Evolutionary conservation across 2,888 invertebrate genomes (phyloP), one percentile per base, ranked within the genome.

Genomic region (Choristoneura rosaceana): DNA sequence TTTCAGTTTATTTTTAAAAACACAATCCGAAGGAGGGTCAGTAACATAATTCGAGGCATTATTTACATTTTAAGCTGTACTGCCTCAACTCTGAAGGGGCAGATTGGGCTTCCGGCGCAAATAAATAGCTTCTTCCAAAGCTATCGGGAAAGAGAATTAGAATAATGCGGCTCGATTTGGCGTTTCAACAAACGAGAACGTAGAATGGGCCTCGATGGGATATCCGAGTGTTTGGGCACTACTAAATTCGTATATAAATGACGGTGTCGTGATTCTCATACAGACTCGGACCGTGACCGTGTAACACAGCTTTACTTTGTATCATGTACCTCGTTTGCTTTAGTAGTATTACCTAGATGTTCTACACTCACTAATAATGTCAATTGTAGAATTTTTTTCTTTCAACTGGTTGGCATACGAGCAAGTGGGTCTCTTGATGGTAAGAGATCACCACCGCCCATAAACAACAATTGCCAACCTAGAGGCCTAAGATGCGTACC

Each of bases 151-250:
- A 88, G 88, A 89, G 89, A 93, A 93, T 93, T 94, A 93, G 93
- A 93, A 94, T 94, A 93, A 94, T 93, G 92, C 88, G 84, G 88
- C 88, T 85, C 91, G 92, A 94, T 94, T 94, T 93, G 89, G 91
- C 89, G 85, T 93, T 92, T 90, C 92, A 89, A 92, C 93, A 91
- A 92, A 91, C 91, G 90, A 91, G 90, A 86, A 84, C 85, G 84
- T 85, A 82, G 87, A 92, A 91, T 88, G 84, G 89, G 89, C 89
- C 92, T 92, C 92, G 79, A 91, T 90, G 93, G 93, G 92, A 92
- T 92, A 92, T 90, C 91, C 86, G 87, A 86, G 84, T 81, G 84
- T 87, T 85, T 83, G 87, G 89, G 88, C 87, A 88, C 85, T 81
- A 76, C 85, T 85, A 87, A 89, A 91, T 93, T 92, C 91, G 88